These are phyloP conservation scores for Amblyornis subalaris DNA, from an alignment of 2,113 vertebrate species.

Conservation along the genomic window DNA sequence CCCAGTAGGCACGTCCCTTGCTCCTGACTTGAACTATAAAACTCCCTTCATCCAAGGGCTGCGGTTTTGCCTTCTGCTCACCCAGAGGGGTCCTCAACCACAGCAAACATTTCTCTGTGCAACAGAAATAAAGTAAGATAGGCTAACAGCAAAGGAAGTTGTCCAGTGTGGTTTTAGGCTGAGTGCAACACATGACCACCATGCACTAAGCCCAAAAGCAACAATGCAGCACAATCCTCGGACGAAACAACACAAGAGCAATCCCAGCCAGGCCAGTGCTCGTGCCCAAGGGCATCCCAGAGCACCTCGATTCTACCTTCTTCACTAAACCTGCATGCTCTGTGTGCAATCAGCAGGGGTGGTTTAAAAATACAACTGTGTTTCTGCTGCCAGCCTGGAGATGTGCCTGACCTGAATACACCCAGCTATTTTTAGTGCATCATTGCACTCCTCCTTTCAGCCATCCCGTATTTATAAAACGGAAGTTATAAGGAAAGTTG, in stretches of 20 bases:
- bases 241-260: accelerated
- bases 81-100: neutral
- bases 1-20: accelerated
- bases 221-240: accelerated
- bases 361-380: neutral
- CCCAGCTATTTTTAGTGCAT: neutral
- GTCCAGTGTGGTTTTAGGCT: neutral
- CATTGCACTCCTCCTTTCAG: neutral
- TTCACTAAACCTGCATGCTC: neutral
- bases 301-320: neutral
- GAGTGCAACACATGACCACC: neutral
- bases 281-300: neutral
- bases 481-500: constrained; percentile 35
- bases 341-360: neutral
- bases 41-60: neutral
- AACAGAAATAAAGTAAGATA: neutral
- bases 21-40: neutral
- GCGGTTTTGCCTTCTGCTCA: accelerated
- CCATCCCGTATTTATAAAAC: neutral
- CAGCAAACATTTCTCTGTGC: accelerated
- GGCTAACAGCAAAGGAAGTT: neutral
- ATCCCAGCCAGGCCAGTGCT: too few relatives aligned
- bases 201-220: neutral
- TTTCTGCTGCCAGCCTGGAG: neutral
- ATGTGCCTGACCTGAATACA: constrained; percentile 30